phyloP scores from a whole-genome alignment of 2,888 invertebrate species.

The Blomia tropicalis region DNA sequence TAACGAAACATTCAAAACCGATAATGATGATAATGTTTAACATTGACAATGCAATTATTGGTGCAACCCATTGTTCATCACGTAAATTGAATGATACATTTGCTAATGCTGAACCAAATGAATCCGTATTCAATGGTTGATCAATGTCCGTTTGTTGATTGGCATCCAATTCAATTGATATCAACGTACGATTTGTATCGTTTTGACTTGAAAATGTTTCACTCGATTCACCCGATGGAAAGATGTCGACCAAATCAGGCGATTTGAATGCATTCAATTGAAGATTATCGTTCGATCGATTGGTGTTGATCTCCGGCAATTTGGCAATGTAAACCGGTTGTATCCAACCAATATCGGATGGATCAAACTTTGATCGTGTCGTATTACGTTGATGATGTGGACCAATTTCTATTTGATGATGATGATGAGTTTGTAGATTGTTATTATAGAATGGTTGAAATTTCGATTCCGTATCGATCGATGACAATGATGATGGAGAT shows the following conservation, averaged over 20 bases:
- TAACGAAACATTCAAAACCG: slow-evolving; percentile 67
- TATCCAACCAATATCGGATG: neutral
- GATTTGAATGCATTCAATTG: slow-evolving; percentile 6
- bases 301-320: neutral
- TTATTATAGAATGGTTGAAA: no score
- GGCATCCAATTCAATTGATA: neutral
- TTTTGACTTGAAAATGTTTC: no score
- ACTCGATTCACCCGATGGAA: neutral
- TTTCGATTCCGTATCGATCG: neutral
- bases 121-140: neutral
- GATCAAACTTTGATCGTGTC: neutral
- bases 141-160: neutral
- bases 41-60: slow-evolving; percentile 64
- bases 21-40: slow-evolving; percentile 67
- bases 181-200: no score
- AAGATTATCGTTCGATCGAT: neutral
- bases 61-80: slow-evolving; percentile 70
- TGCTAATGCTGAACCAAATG: neutral
- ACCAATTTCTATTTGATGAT: neutral
- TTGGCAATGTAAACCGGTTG: slow-evolving; percentile 7
- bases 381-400: neutral
- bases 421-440: neutral
- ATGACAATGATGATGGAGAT: neutral
- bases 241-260: neutral
- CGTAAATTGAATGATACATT: slow-evolving; percentile 23